phyloP scores from a whole-genome alignment of 2,113 vertebrate genomes.

The Caranx ignobilis region DNA sequence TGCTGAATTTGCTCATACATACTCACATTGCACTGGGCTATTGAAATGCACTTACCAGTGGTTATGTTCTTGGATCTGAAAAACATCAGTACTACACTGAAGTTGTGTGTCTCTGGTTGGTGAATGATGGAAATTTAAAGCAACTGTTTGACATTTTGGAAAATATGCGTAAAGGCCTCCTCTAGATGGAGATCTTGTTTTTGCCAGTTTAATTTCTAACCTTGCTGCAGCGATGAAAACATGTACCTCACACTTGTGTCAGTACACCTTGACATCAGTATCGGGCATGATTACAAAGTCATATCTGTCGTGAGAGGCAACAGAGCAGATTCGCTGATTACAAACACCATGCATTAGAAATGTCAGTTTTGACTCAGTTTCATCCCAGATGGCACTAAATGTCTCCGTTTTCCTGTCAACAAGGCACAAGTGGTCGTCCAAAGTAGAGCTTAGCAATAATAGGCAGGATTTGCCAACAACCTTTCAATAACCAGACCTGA shows the following conservation, averaged over 20 bases:
- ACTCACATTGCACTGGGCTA: not conserved
- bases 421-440: slow-evolving; percentile 16
- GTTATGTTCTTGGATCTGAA: not conserved
- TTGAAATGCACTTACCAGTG: not conserved
- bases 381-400: not conserved
- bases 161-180: not conserved
- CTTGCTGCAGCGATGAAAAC: not conserved
- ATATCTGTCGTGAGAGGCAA: not conserved
- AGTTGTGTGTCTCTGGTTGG: not conserved
- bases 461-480: slow-evolving; percentile 7
- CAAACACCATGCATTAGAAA: not conserved
- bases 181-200: not conserved
- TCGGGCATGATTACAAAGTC: not conserved
- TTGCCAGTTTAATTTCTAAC: not conserved
- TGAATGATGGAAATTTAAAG: not conserved
- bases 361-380: not conserved
- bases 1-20: not conserved
- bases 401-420: slow-evolving; percentile 7
- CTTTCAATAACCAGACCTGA: slow-evolving; percentile 29
- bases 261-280: not conserved
- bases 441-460: slow-evolving; percentile 3
- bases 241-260: not conserved
- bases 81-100: not conserved
- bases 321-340: not conserved
- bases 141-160: not conserved